phyloP scores from a whole-genome alignment of 1,140 invertebrate genomes.

The Latrodectus geometricus region DNA sequence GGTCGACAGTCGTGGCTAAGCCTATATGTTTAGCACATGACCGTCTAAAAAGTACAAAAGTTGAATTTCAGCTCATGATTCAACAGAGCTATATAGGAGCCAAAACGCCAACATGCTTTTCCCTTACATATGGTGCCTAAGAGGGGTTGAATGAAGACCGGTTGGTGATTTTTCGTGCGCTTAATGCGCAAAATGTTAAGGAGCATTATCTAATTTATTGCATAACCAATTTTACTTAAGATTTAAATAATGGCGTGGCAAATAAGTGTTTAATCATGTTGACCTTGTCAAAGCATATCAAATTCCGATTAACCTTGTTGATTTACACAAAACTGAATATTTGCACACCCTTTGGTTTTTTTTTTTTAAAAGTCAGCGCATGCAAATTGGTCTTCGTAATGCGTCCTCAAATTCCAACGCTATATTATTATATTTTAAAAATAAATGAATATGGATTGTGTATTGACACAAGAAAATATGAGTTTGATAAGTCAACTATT shows the following conservation, averaged over 20 bases:
- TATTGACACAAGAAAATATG: no score
- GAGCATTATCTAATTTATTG: neutral
- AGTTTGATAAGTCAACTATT: no score
- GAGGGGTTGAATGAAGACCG: neutral
- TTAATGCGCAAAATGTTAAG: neutral
- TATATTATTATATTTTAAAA: no score
- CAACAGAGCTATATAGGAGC: neutral
- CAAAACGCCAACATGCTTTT: neutral
- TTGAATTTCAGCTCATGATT: neutral
- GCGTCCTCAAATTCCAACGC: conserved; percentile 64
- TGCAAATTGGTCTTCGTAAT: conserved; percentile 66
- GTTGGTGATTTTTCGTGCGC: neutral
- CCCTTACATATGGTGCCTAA: conserved; percentile 5
- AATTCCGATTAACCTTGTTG: no score
- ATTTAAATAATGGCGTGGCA: conserved; percentile 40
- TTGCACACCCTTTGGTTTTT: conserved; percentile 64
- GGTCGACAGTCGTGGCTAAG: no score
- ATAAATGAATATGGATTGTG: no score
- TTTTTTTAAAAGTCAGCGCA: conserved; percentile 62
- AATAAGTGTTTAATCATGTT: no score
- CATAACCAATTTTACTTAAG: conserved; percentile 61
- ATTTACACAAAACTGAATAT: conserved; percentile 63
- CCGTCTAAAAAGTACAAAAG: neutral
- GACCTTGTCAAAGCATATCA: no score
- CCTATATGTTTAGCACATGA: no score